A percentile compares a stretch with the other conserved stretches of the same genome.
Conservation (phyloP, 1,140 invertebrate genomes). For the Tetramorium alpestre region DNA sequence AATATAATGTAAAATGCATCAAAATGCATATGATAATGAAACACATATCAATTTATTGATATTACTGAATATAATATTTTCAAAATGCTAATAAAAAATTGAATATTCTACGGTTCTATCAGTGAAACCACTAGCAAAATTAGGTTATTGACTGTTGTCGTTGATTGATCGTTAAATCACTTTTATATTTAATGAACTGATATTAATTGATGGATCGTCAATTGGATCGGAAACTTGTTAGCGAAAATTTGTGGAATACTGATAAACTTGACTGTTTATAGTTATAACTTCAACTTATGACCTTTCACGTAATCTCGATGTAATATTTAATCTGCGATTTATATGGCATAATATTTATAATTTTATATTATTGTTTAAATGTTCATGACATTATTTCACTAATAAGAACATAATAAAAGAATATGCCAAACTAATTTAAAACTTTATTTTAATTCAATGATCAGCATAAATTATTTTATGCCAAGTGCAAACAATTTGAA, state of each 20-base stretch:
- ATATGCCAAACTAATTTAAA: neutral
- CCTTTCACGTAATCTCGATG: neutral
- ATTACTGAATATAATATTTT: neutral
- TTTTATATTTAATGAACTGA: neutral
- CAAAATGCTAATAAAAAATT: neutral
- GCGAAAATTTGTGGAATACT: neutral
- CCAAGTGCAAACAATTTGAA: neutral
- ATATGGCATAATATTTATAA: neutral
- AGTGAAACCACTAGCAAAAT: constrained; percentile 4
- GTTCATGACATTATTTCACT: neutral
- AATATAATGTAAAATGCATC: neutral
- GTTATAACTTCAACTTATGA: neutral
- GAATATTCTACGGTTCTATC: neutral
- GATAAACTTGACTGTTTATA: neutral
- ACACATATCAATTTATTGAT: neutral
- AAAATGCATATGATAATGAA: neutral
- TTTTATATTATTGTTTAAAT: neutral
- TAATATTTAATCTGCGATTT: neutral
- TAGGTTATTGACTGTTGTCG: neutral
- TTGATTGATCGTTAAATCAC: constrained; percentile 37
- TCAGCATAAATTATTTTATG: neutral
- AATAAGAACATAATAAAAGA: neutral
- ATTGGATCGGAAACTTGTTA: neutral
- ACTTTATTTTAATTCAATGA: neutral
- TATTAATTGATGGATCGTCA: constrained; percentile 45